Base-by-base conservation (phyloP, 2,113 vertebrate species). In the Eulemur rufifrons region DNA sequence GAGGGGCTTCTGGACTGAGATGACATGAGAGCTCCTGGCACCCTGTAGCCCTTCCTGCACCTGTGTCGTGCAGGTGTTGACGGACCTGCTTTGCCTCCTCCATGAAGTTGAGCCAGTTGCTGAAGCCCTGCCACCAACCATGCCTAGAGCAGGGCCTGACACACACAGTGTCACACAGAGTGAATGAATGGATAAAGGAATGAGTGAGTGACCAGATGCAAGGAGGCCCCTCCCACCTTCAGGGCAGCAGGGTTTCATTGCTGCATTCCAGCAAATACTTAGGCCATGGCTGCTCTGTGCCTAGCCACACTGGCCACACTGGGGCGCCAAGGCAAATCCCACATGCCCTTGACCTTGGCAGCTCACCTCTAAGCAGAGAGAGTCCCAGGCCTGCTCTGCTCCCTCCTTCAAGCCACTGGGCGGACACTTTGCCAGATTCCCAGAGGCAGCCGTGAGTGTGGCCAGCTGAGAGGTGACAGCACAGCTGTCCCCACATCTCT, bases 121-220 rank as follows among this genome's bases (percentile, higher is more conserved):
- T 23, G 56, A 84, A 17, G 0, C 8, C 37, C 13, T 0, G 0
- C 23, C 56, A 47, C 27, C 3, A 3, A 45, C 32, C 18, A 29
- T 3, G 37, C 32, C 63, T 14, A 14, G n/a, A 63, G 61, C 37
- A 12, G 23, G 66, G 8, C 56, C 45, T 87, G 76, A 20, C 9
- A 34, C 52, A 27, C 20, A 5, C 27, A 21, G n/a, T 29, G 21
- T 61, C 73, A 34, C 34, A 13, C 5, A 3, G 21, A 42, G 45
- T 11, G 54, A 56, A 47, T 21, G 29, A 83, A 14, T 9, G 20
- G 8, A 17, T 37, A 78, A 76, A 66, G 45, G 64, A 32, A 3
- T 5, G 9, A 63, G 13, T 4, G 5, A 37, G 27, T 7, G 80
- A 50, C 11, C 8, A 17, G 29, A n/a, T 21, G 59, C 50, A 10